Base-by-base conservation (phyloP, 2,888 invertebrate species). In the Nebria brevicollis region DNA sequence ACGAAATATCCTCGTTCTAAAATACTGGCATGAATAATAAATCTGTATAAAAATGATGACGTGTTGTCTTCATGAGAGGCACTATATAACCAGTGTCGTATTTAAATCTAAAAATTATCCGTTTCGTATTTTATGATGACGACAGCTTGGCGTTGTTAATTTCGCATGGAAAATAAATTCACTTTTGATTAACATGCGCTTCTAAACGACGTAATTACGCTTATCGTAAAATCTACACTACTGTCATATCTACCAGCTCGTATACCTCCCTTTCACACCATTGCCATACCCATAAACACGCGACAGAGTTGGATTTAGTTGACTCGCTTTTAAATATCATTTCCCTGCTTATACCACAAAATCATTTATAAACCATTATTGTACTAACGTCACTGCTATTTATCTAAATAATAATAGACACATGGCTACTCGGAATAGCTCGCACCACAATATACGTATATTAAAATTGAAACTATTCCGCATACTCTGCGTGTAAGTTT, bases 151-250 rank as follows among this genome's bases (percentile, higher is more conserved):
- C 41, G 26, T 15, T 75, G 75, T 70, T 68, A 79, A 79, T 79
- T 75, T 66, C 75, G 8, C 64, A 78, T 74, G 79, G 43, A 68
- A 79, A 79, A 74, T 66, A 79, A 79, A 75, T 79, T 79, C 79
- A 79, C 75, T 74, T 79, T 79, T 79, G 79, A 79, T 79, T 79
- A 79, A 79, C 79, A 79, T 79, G 79, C 79, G 74, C 79, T 79
- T 79, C 74, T 79, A 79, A 79, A 79, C 75, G 79, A 79, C 68
- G 75, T 75, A 79, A 79, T 79, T 79, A 79, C 68, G 75, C 68
- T 79, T 79, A 79, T 79, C 79, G 68, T 79, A 68, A 79, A 79
- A 79, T 79, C 79, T 79, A 68, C 43, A 70, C 20, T 66, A 73
- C 73, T 54, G 54, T 13, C 54, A 54, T 7, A 54, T 13, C 54